phyloP scores from a whole-genome alignment of 1,140 invertebrate genomes.

The Neuroterus valhalla region DNA sequence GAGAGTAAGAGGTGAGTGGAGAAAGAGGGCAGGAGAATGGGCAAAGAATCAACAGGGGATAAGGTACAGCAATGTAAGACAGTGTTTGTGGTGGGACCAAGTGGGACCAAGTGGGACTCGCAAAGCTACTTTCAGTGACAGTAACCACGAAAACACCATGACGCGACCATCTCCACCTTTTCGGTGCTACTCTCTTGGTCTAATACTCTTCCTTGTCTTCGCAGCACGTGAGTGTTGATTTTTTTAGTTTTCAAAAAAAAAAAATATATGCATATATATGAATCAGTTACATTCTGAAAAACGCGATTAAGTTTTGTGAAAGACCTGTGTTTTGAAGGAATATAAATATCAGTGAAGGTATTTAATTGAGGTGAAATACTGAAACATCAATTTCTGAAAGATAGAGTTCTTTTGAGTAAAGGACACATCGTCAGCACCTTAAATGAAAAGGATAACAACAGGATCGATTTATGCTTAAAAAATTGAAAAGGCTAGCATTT shows the following conservation, averaged over 20 bases:
- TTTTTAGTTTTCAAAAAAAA: conserved; percentile 18
- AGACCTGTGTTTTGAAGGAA: background rate
- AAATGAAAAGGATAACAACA: background rate
- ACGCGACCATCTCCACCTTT: conserved; percentile 67
- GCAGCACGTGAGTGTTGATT: conserved; percentile 64
- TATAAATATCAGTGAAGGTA: conserved; percentile 1
- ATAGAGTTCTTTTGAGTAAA: background rate
- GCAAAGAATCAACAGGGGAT: conserved; percentile 48
- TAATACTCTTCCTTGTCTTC: conserved; percentile 63
- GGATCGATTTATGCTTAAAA: no score
- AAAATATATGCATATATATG: background rate
- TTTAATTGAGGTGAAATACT: background rate
- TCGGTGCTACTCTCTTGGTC: conserved; percentile 56
- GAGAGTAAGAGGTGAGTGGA: conserved; percentile 36
- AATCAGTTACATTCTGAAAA: background rate
- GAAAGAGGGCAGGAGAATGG: conserved; percentile 46
- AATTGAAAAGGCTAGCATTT: no score
- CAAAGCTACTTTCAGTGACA: conserved; percentile 67
- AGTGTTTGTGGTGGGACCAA: conserved; percentile 69
- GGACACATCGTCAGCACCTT: background rate
- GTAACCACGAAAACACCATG: conserved; percentile 73
- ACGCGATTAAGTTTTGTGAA: conserved; percentile 16
- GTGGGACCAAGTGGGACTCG: conserved; percentile 69
- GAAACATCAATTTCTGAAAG: background rate
- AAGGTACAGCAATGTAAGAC: conserved; percentile 57